A percentile compares a stretch with the other conserved stretches of the same genome.
Conservation (phyloP, 2,113 vertebrate species). For the Nycticebus coucang region DNA sequence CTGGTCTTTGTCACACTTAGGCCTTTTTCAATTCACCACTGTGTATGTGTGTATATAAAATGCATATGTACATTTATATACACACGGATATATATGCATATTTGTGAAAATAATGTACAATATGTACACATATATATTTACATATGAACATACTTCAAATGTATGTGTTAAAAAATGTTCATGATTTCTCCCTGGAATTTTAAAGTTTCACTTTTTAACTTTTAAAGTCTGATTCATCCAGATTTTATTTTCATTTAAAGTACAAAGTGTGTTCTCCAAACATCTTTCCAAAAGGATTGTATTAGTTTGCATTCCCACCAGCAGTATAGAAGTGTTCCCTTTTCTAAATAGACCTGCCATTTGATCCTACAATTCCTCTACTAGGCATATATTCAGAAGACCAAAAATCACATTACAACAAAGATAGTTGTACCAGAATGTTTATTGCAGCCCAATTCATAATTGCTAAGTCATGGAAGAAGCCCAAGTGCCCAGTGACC, state of each 20-base stretch:
- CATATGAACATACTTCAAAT: background rate
- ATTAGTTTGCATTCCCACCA: too few species aligned
- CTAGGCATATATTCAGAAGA: too few species aligned
- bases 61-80: background rate
- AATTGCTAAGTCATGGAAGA: too few species aligned
- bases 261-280: background rate
- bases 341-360: too few species aligned
- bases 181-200: background rate
- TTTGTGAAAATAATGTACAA: background rate
- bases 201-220: background rate
- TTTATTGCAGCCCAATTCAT: too few species aligned
- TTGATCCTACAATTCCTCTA: too few species aligned
- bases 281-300: too few species aligned
- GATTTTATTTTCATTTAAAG: conserved; percentile 49
- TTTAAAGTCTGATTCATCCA: background rate
- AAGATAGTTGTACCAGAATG: too few species aligned
- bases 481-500: too few species aligned
- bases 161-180: background rate
- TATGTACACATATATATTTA: background rate
- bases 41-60: background rate
- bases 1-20: background rate
- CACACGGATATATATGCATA: background rate
- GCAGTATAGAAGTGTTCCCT: too few species aligned
- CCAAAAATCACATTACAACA: too few species aligned
- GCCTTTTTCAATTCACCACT: background rate